Evolutionary conservation across 2,797 vertebrate species (phyloP), one percentile per base, ranked within the genome.

Genomic region (Cyprinodon diabolis): DNA sequence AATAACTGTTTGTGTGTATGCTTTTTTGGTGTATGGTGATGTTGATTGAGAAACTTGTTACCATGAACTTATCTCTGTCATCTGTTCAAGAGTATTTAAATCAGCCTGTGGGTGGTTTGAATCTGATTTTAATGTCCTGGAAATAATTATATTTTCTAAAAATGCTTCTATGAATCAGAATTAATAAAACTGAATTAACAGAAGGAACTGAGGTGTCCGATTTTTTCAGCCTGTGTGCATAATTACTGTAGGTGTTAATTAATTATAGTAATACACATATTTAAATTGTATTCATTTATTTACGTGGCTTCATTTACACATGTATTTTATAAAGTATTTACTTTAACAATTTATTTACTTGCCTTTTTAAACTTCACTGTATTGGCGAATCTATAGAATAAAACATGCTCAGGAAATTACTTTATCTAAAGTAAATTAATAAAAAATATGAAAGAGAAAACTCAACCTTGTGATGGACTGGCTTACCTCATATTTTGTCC

Each of bases 81-180:
- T 89, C 76, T 80, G 69, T 80, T 77, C 82, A 80, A 85, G 86
- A 88, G 80, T 89, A 86, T 89, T 85, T 82, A 85, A 86, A 47
- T 82, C 73, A 71, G 67, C 81, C 76, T 30, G 78, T 88, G 79
- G 77, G 86, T 88, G 75, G 76, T 89, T 91, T 90, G 69, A 86
- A 90, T 90, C 77, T 79, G 82, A 88, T 89, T 93, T 92, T 91
- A 76, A 87, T 83, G 85, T 82, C 83, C 69, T 84, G 89, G 72
- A 93, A 93, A 91, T 85, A 19, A 90, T 86, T 93, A 90, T 94
- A 92, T 94, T 95, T 95, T 95, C 87, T 93, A 93, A 94, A 93
- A 90, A 90, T 90, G 87, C 81, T 89, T 93, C 91, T 91, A 90
- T 91, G 83, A 91, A 89, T 92, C 85, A 82, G 69, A 91, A 91